Conservation (phyloP, 1,140 invertebrate species). For the Ips nitidus region DNA sequence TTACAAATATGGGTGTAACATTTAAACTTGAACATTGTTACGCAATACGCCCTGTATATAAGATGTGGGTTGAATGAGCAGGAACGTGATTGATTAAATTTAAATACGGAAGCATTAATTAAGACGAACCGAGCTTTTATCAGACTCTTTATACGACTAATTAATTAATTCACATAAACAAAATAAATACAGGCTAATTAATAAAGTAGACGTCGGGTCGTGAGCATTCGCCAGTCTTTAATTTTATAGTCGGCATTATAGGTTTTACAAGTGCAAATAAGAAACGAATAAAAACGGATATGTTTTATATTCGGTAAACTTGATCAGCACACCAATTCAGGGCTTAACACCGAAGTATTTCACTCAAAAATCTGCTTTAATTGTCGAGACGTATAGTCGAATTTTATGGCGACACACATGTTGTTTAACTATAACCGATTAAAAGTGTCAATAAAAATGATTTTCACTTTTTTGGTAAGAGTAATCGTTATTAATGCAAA, state of each 20-base stretch:
- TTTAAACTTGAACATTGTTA: too few relatives aligned
- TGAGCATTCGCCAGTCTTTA: constrained; percentile 1
- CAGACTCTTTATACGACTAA: background rate
- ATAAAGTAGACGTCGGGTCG: constrained; percentile 3
- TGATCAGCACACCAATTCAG: background rate
- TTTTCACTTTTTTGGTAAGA: too few relatives aligned
- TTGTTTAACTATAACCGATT: too few relatives aligned
- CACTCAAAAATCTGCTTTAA: too few relatives aligned
- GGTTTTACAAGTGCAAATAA: constrained; percentile 4
- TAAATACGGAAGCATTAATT: background rate
- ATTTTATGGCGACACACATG: too few relatives aligned
- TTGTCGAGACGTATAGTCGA: too few relatives aligned
- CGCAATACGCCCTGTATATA: too few relatives aligned
- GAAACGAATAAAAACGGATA: background rate
- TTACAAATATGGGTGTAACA: too few relatives aligned
- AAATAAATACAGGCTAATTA: constrained; percentile 2
- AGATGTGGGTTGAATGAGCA: background rate
- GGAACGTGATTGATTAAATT: background rate
- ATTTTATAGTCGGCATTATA: constrained; percentile 1
- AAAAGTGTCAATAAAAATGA: too few relatives aligned
- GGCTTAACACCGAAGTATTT: too few relatives aligned
- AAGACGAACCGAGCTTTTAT: background rate
- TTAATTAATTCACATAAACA: constrained; percentile 7
- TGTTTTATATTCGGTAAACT: constrained; percentile 1
- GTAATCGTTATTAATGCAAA: too few relatives aligned